These are phyloP conservation scores for Nicator chloris DNA, from an alignment of 2,113 vertebrate genomes.

Conservation along the genomic window DNA sequence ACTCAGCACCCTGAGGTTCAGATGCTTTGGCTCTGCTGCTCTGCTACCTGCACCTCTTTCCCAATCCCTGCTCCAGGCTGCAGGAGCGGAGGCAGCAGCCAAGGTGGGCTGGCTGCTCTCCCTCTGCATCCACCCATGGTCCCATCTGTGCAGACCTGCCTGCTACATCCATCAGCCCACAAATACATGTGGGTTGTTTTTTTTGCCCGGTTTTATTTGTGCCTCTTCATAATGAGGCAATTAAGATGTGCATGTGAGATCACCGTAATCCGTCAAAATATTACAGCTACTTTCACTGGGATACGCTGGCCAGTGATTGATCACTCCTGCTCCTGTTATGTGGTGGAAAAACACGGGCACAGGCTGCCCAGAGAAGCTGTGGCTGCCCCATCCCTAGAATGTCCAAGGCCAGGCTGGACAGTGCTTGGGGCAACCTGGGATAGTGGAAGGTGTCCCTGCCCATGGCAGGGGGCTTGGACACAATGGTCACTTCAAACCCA, in stretches of 20 bases:
- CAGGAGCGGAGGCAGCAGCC: background rate
- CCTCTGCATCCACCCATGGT: background rate
- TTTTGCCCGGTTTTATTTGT: background rate
- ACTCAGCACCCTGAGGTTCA: background rate
- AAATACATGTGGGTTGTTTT: background rate
- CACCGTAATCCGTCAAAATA: constrained; percentile 5
- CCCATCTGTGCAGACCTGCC: background rate
- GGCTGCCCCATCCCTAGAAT: background rate
- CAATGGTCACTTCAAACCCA: background rate
- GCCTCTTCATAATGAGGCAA: background rate
- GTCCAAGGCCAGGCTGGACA: rapidly evolving
- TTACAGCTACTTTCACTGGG: background rate
- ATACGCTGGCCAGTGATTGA: background rate
- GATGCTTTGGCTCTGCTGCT: background rate
- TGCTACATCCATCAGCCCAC: background rate
- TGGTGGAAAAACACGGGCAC: background rate
- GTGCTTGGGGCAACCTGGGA: background rate
- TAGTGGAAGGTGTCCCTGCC: background rate
- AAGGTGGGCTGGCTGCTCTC: background rate
- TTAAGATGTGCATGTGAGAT: constrained; percentile 43
- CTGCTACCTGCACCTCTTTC: background rate
- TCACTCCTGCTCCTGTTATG: background rate
- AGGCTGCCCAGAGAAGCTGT: background rate
- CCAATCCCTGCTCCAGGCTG: background rate
- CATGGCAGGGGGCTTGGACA: background rate